Evolutionary conservation across 2,888 invertebrate genomes (phyloP), one percentile per base, ranked within the genome.

Genomic region (Pilophorus perplexus): DNA sequence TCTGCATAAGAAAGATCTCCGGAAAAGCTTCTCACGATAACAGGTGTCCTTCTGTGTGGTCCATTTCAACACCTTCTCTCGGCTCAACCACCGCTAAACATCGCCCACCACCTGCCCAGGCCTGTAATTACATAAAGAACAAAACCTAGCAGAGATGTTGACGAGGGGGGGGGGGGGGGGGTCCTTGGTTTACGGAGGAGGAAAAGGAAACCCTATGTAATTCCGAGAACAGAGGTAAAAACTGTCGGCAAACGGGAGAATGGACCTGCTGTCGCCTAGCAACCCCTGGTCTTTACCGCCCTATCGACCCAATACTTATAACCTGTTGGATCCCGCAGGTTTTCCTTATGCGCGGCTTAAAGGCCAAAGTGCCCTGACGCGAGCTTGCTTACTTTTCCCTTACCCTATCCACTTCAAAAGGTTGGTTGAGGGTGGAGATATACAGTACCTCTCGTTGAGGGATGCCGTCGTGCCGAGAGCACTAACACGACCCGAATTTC

Each of bases 281-380:
- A 46, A 46, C 46, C 46, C 8, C 46, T 46, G 46, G 46, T 46
- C 16, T n/a, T 46, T 22, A 3, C 46, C 22, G 22, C 46, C 20
- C 46, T 37, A 8, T 28, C 33, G 33, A 33, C 55, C 33, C 33
- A 18, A 28, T 28, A 28, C 20, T 55, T 8, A 27, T 37, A 55
- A 55, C 55, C 55, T 55, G 55, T 55, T 55, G 37, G 37, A 12
- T 55, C 4, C 33, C 18, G 5, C 37, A 12, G 16, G 55, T 14
- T n/a, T n/a, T 18, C 55, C 33, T 12, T 33, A 16, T 55, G 16
- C 18, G 37, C 55, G 55, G 33, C 46, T 46, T 20, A 23, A 23
- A 16, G 44, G 18, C 22, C 44, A 16, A 3, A 12, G 16, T n/a
- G 4, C n/a, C 40, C 16, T 3, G 4, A 3, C 4, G 40, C 4